Conservation (phyloP, 2,888 invertebrate genomes). For the Hirtodrosophila trivittata region DNA sequence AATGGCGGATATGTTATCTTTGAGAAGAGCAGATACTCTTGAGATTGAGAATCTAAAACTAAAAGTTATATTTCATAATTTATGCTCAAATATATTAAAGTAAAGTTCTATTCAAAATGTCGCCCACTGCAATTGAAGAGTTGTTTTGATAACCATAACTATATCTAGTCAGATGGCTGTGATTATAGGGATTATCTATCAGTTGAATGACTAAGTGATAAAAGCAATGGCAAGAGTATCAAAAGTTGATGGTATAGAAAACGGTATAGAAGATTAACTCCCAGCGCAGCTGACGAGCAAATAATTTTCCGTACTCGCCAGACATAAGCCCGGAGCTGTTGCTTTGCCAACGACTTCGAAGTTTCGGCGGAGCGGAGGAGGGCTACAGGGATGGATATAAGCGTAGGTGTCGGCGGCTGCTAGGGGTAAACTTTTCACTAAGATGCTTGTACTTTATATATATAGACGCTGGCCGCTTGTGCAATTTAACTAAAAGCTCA, state of each 20-base stretch:
- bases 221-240: slow-evolving; percentile 1
- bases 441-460: slow-evolving; percentile 48
- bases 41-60: slow-evolving; percentile 4
- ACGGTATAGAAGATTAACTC: slow-evolving; percentile 32
- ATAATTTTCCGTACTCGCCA: slow-evolving; percentile 41
- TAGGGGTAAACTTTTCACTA: slow-evolving; percentile 48
- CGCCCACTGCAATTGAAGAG: too few relatives aligned
- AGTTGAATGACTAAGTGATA: slow-evolving; percentile 3
- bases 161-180: too few relatives aligned
- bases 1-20: background rate
- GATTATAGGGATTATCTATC: too few relatives aligned
- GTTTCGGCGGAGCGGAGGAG: slow-evolving; percentile 18
- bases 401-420: background rate
- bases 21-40: background rate
- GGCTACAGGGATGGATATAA: slow-evolving; percentile 6
- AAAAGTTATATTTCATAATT: background rate
- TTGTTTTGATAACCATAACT: too few relatives aligned
- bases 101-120: too few relatives aligned
- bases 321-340: slow-evolving; percentile 54
- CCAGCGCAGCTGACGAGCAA: slow-evolving; percentile 36
- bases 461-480: slow-evolving; percentile 48
- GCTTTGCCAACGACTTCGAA: slow-evolving; percentile 53
- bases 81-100: too few relatives aligned
- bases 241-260: slow-evolving; percentile 2
- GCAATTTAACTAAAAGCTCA: slow-evolving; percentile 75